These are phyloP conservation scores for Platygyra sinensis DNA, from an alignment of 64 coral and sea anemone genomes.

Conservation along the genomic window DNA sequence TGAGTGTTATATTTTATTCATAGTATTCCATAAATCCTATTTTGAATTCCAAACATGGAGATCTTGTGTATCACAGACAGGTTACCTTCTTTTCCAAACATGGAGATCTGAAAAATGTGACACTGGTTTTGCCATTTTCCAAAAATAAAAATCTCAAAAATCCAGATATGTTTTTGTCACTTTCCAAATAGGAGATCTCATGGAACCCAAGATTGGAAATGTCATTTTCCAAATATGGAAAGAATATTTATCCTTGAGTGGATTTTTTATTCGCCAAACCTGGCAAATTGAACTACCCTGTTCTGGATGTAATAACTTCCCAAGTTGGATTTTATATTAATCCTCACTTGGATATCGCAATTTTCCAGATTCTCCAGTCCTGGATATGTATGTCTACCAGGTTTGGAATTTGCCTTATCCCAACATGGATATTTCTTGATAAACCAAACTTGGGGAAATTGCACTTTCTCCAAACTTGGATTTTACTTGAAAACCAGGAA, in stretches of 20 bases:
- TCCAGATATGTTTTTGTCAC: no score
- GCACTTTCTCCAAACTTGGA: not conserved
- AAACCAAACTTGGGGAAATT: conserved; percentile 31
- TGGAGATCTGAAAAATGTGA: no score
- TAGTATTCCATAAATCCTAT: no score
- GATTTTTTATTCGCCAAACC: not conserved
- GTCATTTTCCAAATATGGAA: conserved; percentile 8
- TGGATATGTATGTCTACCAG: conserved; percentile 7
- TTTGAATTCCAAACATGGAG: no score
- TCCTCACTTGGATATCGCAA: conserved; percentile 4
- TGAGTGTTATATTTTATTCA: no score
- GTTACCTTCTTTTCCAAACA: no score
- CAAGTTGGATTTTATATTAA: not conserved
- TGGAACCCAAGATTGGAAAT: no score
- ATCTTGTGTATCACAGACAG: no score
- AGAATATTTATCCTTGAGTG: not conserved
- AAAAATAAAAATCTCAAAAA: no score
- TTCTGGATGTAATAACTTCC: not conserved
- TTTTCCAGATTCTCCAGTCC: not conserved
- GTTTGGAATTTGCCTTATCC: conserved; percentile 34
- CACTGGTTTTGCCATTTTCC: no score
- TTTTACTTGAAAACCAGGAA: conserved; percentile 31
- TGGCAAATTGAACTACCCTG: conserved; percentile 9
- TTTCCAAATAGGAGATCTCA: no score
- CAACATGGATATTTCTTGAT: not conserved